Evolutionary conservation across 2,113 vertebrate species (phyloP), one percentile per base, ranked within the genome.

Genomic region (Jaculus jaculus): DNA sequence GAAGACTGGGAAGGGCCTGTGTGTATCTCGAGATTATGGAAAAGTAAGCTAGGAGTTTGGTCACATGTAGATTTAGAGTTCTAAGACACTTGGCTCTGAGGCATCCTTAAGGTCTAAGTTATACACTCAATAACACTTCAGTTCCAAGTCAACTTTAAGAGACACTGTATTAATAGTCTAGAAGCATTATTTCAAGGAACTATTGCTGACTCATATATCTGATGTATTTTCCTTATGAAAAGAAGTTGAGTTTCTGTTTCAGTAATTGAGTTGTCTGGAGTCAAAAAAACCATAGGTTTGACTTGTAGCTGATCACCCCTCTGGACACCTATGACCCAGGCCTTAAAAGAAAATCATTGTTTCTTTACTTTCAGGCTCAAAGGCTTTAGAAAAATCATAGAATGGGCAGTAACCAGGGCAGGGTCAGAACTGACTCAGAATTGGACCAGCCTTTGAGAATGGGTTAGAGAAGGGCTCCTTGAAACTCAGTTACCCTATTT

Each of bases 91-190:
- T 91, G 54, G 13, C 21, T 87, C 26, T 87, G 61, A 51, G 30
- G 26, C 69, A 77, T 5, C 61, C 9, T 82, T n/a, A 61, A 82
- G 15, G 32, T 77, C 54, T 75, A 69, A 10, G 24, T 16, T 75
- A 63, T 3, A 28, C 2, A 61, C 13, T 75, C 80, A 30, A 74
- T 0, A 42, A 68, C 69, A 78, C 66, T 75, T 84, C 28, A 79
- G 30, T 89, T 92, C 84, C 85, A 69, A 63, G 39, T 83, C 81
- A 77, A 13, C 51, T 90, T 71, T 26, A 87, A 93, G 28, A 75
- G 77, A 65, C 39, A 80, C 65, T 79, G 54, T 77, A 37, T 80
- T 37, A 60, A 71, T 69, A 82, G 61, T 37, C 51, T 9, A 80
- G 47, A 85, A 17, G 18, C n/a, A 78, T 30, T 69, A 58, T 18